Base-by-base conservation (phyloP, 1,140 invertebrate species). In the Euura lappo region DNA sequence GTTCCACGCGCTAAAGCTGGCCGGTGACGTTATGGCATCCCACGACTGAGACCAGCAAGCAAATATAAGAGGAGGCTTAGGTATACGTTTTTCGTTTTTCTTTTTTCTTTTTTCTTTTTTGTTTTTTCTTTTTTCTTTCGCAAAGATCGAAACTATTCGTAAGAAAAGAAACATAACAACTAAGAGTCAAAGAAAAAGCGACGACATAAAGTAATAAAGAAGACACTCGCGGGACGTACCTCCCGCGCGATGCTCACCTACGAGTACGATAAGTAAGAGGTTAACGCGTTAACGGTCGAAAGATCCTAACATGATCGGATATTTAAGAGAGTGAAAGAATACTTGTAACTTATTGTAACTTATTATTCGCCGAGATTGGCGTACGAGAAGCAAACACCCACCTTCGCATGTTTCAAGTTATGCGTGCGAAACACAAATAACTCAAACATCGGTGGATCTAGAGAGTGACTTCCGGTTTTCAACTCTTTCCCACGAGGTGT, bases 31-130 rank as follows among this genome's bases (percentile, higher is more conserved):
- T 76, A 72, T 71, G 79, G 73, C 76, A 70, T 72, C 70, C 64
- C 76, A 77, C 78, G 78, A 78, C 77, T 72, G 81, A 79, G 77
- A 79, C 81, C 85, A 86, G 85, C 78, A 87, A 88, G 84, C 82
- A 86, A 86, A 85, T 77, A 79, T 80, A 79, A 82, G 82, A 84
- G 81, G 74, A 80, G 75, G 82, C 70, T 74, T 77, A 69, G 13
- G 5, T 60, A 60, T 60, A 60, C 51, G 5, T 60, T 60, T 60
- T 60, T 60, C 13, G n/a, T n/a, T 60, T 60, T 10, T 10, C n/a
- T 60, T 78, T 68, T 73, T 74, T 73, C 42, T 74, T 77, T 70
- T 68, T 72, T 65, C 65, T 72, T 74, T 76, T 5, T 73, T n/a
- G 8, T 6, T 60, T 66, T 70, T 71, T 77, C 74, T 68, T 70